Evolutionary conservation across 2,888 invertebrate genomes (phyloP), one percentile per base, ranked within the genome.

Genomic region (Resseliella maxima): DNA sequence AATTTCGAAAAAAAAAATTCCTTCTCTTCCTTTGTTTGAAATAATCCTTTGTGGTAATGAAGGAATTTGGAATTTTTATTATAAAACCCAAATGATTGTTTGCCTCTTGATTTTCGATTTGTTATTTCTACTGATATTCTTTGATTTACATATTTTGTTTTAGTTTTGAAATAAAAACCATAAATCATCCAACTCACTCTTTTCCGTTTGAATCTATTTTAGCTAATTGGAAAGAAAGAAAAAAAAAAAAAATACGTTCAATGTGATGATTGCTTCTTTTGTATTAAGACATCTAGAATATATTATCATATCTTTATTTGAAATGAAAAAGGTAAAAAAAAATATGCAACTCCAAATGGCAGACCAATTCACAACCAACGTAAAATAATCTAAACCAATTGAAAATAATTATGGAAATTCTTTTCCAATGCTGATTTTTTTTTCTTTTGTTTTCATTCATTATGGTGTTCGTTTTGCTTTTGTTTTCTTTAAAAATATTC

Each of bases 161-260:
- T 24, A 5, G 59, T 24, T 24, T n/a, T 3, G 2, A 3, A 5
- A 27, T 15, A 2, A 15, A 59, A 59, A 3, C 27, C 59, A 59
- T 59, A 27, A 59, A 59, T 59, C 59, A 59, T n/a, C 59, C 2
- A 59, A n/a, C 59, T 59, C n/a, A n/a, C n/a, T n/a, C n/a, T n/a
- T n/a, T 27, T 59, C 59, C 27, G 50, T 50, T 18, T 8, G 50
- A 50, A 41, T 41, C 5, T 18, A 50, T 50, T 41, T 8, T 41
- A 41, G 50, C 50, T 12, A 50, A 50, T 2, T 18, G 18, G 2
- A 21, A 59, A 59, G 15, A 59, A 24, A 50, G 2, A 12, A 59
- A 59, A 72, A 31, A 12, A 21, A 31, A 0, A 31, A 72, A 18
- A 18, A 18, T 15, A 50, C 46, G 5, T 72, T 72, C 15, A 12